A percentile compares a stretch with the other conserved stretches of the same genome.
Conservation (phyloP, 1,140 invertebrate genomes). For the Drosophila melanica region DNA sequence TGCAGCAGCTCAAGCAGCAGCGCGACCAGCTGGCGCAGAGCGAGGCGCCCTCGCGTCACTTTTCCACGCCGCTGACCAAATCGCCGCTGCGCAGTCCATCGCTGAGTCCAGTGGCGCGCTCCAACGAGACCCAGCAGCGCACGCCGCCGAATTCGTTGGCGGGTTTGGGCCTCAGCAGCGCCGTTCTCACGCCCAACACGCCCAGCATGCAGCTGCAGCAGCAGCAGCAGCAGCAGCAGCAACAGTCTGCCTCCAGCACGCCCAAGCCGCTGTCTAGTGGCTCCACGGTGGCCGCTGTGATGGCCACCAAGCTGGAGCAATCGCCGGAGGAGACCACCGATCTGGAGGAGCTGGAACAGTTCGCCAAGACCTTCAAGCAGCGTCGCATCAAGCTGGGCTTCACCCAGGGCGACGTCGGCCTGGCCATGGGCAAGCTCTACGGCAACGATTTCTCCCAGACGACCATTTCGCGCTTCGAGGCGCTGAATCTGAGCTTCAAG, state of each 20-base stretch:
- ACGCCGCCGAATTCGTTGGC: conserved; percentile 82
- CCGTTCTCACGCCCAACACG: conserved; percentile 85
- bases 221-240: conserved; percentile 12
- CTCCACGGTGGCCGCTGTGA: conserved; percentile 84
- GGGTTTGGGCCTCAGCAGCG: conserved; percentile 68
- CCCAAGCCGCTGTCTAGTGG: conserved; percentile 50
- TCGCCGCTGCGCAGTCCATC: conserved; percentile 86
- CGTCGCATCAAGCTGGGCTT: conserved; percentile 97
- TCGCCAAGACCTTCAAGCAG: conserved; percentile 98
- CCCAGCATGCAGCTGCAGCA: conserved; percentile 83
- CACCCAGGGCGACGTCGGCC: conserved; percentile 98
- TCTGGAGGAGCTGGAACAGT: conserved; percentile 97
- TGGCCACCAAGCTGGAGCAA: conserved; percentile 88
- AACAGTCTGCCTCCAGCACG: conserved; percentile 51
- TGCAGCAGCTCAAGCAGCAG: conserved; percentile 90
- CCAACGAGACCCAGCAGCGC: conserved; percentile 77
- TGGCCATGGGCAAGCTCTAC: conserved; percentile 99
- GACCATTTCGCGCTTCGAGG: conserved; percentile 99
- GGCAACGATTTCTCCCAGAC: conserved; percentile 99
- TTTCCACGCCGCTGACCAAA: conserved; percentile 81
- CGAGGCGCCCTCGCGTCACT: conserved; percentile 27
- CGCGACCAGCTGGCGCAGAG: conserved; percentile 66
- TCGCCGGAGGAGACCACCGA: conserved; percentile 96
- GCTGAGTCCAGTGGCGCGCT: conserved; percentile 81
- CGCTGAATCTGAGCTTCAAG: conserved; percentile 98